Evolutionary conservation across 1,140 invertebrate genomes (phyloP).

Genomic region (Drosophila littoralis): DNA sequence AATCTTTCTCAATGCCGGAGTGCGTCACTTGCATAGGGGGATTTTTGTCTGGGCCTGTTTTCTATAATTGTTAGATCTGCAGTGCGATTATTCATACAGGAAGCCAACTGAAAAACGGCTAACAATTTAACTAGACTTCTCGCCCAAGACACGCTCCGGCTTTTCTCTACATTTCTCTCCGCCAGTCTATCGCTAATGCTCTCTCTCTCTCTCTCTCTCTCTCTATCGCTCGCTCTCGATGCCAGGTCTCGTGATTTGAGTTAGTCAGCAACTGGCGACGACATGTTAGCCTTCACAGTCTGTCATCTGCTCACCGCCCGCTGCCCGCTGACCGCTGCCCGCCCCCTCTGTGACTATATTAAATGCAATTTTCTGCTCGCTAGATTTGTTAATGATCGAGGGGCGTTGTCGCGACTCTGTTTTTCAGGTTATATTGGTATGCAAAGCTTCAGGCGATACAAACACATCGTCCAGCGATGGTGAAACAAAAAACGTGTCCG

Average conservation of each 20-base stretch:
- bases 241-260: slow-evolving; percentile 41
- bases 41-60: slow-evolving; percentile 5
- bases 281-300: slow-evolving; percentile 10
- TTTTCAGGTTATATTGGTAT: slow-evolving; percentile 14
- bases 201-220: too few relatives aligned
- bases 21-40: slow-evolving; percentile 19
- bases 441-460: background rate
- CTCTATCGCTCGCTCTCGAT: slow-evolving; percentile 14
- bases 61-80: slow-evolving; percentile 7
- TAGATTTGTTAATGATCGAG: slow-evolving; percentile 38
- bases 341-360: slow-evolving; percentile 1
- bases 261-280: slow-evolving; percentile 25
- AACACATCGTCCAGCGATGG: background rate
- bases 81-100: background rate
- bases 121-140: slow-evolving; percentile 7
- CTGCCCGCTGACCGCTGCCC: background rate
- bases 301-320: slow-evolving; percentile 1
- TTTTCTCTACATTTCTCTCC: background rate
- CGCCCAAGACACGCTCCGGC: background rate
- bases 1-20: background rate
- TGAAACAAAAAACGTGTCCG: background rate
- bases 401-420: slow-evolving; percentile 18
- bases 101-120: background rate
- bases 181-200: background rate
- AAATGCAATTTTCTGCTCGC: slow-evolving; percentile 44